Evolutionary conservation across 2,113 vertebrate species (phyloP).

Genomic region (Electrona antarctica): DNA sequence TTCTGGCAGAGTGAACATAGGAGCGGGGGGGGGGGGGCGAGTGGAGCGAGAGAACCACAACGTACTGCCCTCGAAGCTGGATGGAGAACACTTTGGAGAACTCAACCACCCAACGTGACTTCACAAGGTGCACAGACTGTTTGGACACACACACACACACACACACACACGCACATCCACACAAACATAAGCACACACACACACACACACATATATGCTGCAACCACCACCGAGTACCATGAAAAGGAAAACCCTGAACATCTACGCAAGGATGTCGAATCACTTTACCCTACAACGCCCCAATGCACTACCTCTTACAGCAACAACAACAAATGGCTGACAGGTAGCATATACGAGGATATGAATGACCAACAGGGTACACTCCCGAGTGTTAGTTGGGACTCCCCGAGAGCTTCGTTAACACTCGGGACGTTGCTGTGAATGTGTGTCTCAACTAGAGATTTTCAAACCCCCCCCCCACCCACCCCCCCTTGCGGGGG

Average conservation of each 20-base stretch:
- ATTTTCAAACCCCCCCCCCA: too few species aligned
- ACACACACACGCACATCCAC: constrained; percentile 25
- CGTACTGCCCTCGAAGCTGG: constrained; percentile 40
- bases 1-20: constrained; percentile 72
- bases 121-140: constrained; percentile 44
- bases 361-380: constrained; percentile 28
- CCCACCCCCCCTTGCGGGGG: too few species aligned
- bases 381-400: too few species aligned
- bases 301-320: constrained; percentile 52
- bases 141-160: constrained; percentile 14
- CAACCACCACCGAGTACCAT: constrained; percentile 47
- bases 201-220: constrained; percentile 22
- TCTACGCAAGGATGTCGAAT: constrained; percentile 65
- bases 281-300: constrained; percentile 63
- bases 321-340: constrained; percentile 57
- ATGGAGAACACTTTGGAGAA: constrained; percentile 33
- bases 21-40: constrained; percentile 57
- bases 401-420: too few species aligned
- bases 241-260: constrained; percentile 71
- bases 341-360: constrained; percentile 53
- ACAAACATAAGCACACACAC: constrained; percentile 5
- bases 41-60: constrained; percentile 53
- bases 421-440: too few species aligned
- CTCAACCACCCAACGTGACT: constrained; percentile 50
- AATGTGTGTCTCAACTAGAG: constrained; percentile 37